phyloP scores from a whole-genome alignment of 2,888 invertebrate genomes.

The Drosophila fulvimacula region DNA sequence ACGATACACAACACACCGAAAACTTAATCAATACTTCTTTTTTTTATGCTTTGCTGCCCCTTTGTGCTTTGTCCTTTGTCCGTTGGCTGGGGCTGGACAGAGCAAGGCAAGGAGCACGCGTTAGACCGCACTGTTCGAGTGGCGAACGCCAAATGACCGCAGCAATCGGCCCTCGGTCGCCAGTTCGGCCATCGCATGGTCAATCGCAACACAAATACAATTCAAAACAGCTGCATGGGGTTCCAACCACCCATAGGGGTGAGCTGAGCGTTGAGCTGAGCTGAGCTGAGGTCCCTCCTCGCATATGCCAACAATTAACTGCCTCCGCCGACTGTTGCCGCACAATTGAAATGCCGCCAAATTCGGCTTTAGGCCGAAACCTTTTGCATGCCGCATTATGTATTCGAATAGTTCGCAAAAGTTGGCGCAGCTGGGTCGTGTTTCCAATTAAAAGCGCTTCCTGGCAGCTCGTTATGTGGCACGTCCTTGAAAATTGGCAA shows the following conservation, averaged over 20 bases:
- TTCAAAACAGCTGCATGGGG: conserved; percentile 29
- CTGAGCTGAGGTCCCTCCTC: not conserved
- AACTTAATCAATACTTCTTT: conserved; percentile 72
- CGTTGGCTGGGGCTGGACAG: conserved; percentile 33
- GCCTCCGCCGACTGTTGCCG: conserved; percentile 45
- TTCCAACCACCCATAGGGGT: conserved; percentile 1
- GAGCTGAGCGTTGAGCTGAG: not conserved
- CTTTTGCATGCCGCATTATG: conserved; percentile 58
- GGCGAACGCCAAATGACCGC: conserved; percentile 83
- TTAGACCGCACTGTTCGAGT: conserved; percentile 70
- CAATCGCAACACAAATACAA: conserved; percentile 24
- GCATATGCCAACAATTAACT: conserved; percentile 40
- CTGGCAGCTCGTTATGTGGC: conserved; percentile 22
- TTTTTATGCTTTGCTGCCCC: conserved; percentile 39
- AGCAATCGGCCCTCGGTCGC: conserved; percentile 50
- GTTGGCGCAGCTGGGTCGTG: conserved; percentile 14
- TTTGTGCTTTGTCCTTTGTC: conserved; percentile 37
- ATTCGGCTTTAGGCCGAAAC: conserved; percentile 29
- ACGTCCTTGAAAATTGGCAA: conserved; percentile 50
- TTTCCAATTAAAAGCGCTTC: conserved; percentile 70
- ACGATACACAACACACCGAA: conserved; percentile 36
- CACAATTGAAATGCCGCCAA: conserved; percentile 58
- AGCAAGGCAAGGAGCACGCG: conserved; percentile 53
- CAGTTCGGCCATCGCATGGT: conserved; percentile 51
- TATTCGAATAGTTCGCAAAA: conserved; percentile 39